Conservation (phyloP, 1,140 invertebrate species). For the Heliothis subflexa region DNA sequence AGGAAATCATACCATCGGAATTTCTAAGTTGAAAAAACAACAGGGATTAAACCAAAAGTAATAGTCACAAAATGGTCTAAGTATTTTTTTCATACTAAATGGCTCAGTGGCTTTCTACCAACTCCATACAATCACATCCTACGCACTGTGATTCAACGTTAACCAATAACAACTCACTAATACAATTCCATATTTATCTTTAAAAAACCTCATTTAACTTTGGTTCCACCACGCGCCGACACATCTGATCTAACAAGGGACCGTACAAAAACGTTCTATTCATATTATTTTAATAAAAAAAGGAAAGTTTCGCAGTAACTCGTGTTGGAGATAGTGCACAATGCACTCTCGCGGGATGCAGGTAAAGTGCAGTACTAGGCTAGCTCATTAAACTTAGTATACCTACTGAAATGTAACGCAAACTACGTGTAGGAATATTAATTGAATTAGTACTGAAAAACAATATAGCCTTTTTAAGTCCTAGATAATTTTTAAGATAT, state of each 20-base stretch:
- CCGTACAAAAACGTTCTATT: background rate
- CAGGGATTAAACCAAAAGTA: no score
- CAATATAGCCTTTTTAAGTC: no score
- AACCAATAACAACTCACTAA: background rate
- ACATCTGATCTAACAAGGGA: background rate
- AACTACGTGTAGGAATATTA: no score
- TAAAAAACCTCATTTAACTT: slow-evolving; percentile 13
- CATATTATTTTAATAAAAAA: background rate
- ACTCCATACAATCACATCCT: background rate
- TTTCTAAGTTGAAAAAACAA: no score
- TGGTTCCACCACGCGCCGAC: background rate
- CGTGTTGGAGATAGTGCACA: background rate
- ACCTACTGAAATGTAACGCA: background rate
- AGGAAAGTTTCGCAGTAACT: slow-evolving; percentile 15
- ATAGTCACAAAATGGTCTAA: no score
- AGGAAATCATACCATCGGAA: no score
- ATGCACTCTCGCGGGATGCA: slow-evolving; percentile 3
- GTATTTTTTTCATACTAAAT: no score
- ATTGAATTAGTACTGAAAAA: no score
- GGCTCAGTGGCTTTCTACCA: no score
- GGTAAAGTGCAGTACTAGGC: background rate
- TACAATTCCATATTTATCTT: background rate
- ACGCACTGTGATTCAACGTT: background rate
- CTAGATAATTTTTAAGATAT: no score
- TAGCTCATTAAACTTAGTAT: slow-evolving; percentile 15